These are phyloP conservation scores for Clarias macrocephalus DNA, from an alignment of 2,113 vertebrate species.

Conservation along the genomic window DNA sequence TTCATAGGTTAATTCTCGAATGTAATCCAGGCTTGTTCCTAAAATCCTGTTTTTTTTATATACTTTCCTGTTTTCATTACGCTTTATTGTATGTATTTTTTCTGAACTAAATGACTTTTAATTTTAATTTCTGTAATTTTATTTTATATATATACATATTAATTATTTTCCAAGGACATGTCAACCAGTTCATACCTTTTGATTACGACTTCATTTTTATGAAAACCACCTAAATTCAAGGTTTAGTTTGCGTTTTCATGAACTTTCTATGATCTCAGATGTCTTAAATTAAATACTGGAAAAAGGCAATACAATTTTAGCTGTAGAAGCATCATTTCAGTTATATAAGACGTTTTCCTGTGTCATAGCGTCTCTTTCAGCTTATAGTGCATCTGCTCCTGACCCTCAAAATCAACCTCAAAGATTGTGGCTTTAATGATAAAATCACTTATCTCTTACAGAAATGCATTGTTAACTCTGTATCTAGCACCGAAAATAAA, in stretches of 20 bases:
- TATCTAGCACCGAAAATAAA: slow-evolving; percentile 18
- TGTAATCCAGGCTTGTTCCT: not conserved
- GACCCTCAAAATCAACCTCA: not conserved
- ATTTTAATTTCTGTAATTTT: too few species aligned
- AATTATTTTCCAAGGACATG: not conserved
- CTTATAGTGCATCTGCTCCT: not conserved
- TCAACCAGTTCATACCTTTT: not conserved
- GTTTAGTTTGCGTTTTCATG: not conserved
- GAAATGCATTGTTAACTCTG: not conserved
- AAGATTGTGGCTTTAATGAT: not conserved
- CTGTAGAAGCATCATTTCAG: not conserved
- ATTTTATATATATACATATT: too few species aligned
- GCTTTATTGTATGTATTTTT: not conserved
- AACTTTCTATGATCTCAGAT: not conserved
- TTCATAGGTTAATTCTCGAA: not conserved
- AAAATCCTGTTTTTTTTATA: not conserved
- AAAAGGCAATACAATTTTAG: not conserved
- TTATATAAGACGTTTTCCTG: not conserved
- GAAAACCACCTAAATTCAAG: not conserved
- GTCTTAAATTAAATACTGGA: not conserved
- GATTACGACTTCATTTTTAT: not conserved
- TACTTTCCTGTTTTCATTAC: not conserved
- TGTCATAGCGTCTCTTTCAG: not conserved
- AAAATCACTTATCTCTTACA: not conserved
- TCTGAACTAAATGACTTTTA: too few species aligned